phyloP scores from a whole-genome alignment of 37 sponge, comb jelly and placozoan genomes.

The Lycopodina hypogea region DNA sequence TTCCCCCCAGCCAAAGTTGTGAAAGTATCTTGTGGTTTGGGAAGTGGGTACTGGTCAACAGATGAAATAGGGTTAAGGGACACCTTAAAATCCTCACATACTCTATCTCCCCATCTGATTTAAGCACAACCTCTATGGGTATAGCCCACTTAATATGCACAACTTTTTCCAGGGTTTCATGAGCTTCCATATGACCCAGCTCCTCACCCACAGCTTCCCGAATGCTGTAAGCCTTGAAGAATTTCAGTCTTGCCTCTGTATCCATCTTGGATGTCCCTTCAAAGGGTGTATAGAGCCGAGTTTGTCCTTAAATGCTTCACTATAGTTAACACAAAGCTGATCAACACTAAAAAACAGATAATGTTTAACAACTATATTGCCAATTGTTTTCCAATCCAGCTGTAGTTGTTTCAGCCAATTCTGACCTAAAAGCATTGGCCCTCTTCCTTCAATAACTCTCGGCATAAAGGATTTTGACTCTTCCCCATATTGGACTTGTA shows the following conservation, averaged over 20 bases:
- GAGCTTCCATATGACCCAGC: constrained; percentile 19
- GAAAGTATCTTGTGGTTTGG: constrained; percentile 40
- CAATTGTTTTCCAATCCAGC: no score
- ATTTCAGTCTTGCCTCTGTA: not conserved
- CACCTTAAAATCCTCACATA: constrained; percentile 56
- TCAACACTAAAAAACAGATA: no score
- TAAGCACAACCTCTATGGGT: constrained; percentile 55
- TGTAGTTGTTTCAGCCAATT: no score
- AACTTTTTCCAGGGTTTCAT: constrained; percentile 30
- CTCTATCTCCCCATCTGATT: constrained; percentile 32
- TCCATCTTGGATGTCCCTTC: not conserved
- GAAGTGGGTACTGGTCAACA: constrained; percentile 50
- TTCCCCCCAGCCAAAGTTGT: constrained; percentile 19
- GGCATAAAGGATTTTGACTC: not conserved
- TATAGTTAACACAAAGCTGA: no score
- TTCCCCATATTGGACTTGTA: no score
- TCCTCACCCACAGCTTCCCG: constrained; percentile 15
- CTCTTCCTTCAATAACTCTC: no score
- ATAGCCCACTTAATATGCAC: constrained; percentile 55
- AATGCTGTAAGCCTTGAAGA: not conserved
- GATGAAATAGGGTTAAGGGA: constrained; percentile 39
- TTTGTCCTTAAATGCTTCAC: not conserved
- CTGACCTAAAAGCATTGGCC: no score
- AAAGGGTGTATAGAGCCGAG: not conserved
- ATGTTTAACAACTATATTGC: no score